Percentiles rank a stretch among this genome's conserved stretches.
phyloP scores from a whole-genome alignment of 37 sponge, comb jelly and placozoan genomes.

The Cladorhizidae sp. region DNA sequence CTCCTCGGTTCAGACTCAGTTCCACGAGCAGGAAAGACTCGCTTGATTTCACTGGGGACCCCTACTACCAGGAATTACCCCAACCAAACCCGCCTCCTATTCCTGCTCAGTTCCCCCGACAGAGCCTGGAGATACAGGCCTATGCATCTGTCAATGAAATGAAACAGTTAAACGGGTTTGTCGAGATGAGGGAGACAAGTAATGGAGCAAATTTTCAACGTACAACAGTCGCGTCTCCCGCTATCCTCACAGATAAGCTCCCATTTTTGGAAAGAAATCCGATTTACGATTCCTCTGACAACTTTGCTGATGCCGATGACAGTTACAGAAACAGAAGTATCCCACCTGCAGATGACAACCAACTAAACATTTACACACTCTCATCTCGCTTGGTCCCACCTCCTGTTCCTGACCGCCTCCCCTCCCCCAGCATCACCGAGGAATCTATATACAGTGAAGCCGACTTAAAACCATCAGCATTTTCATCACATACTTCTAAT shows the following conservation, averaged over 20 bases:
- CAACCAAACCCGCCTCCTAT: conserved; percentile 54
- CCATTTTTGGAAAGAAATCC: conserved; percentile 46
- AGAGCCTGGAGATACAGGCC: conserved; percentile 9
- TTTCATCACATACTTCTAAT: background rate
- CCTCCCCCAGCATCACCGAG: background rate
- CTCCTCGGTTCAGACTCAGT: background rate
- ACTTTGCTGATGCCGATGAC: background rate
- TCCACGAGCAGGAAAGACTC: background rate
- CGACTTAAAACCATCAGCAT: conserved; percentile 5
- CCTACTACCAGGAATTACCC: conserved; percentile 38
- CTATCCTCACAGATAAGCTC: background rate
- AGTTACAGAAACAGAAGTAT: background rate
- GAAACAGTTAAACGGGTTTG: conserved; percentile 11
- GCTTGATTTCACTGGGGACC: conserved; percentile 6
- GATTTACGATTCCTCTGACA: conserved; percentile 53
- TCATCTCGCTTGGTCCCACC: conserved; percentile 26
- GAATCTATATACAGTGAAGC: conserved; percentile 25
- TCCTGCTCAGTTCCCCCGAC: conserved; percentile 19
- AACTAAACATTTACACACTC: conserved; percentile 40
- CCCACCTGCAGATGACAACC: conserved; percentile 4
- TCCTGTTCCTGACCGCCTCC: conserved; percentile 21
- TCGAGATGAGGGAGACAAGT: conserved; percentile 17
- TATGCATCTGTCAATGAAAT: conserved; percentile 31
- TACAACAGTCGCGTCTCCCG: background rate
- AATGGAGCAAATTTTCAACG: background rate